Percentiles rank a stretch among this genome's conserved stretches.
phyloP scores from a whole-genome alignment of 2,113 vertebrate genomes.

The Spermophilus dauricus region DNA sequence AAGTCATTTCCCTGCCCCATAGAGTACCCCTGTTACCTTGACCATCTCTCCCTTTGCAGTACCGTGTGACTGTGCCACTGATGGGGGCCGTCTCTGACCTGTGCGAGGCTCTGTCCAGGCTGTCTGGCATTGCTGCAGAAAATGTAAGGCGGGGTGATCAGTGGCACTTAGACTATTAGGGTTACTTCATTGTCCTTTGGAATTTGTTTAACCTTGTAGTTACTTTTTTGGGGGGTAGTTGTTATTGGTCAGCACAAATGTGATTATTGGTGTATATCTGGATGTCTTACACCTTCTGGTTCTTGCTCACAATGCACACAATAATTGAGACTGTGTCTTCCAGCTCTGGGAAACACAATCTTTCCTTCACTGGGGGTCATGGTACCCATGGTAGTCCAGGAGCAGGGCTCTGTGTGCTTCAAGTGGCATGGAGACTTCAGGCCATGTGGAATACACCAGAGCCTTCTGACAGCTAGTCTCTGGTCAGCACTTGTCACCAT shows the following conservation, averaged over 20 bases:
- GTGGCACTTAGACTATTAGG: not conserved
- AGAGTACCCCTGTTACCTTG: not conserved
- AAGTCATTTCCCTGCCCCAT: not conserved
- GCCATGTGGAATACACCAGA: not conserved
- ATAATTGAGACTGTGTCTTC: not conserved
- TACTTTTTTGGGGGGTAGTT: not conserved
- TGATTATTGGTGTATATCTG: not conserved
- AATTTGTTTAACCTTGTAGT: not conserved
- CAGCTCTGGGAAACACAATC: not conserved
- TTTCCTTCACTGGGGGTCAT: not conserved
- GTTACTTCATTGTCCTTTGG: not conserved
- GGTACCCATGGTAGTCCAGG: not conserved
- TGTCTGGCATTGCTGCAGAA: constrained; percentile 94
- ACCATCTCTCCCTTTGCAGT: constrained; percentile 86
- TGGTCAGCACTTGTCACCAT: not conserved
- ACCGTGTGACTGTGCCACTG: constrained; percentile 95
- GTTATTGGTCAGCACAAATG: not conserved
- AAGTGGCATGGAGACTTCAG: not conserved
- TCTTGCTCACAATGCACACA: not conserved
- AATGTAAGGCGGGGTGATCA: constrained; percentile 89
- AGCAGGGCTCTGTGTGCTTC: not conserved
- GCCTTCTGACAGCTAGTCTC: not conserved
- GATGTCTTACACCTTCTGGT: not conserved
- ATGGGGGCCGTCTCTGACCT: constrained; percentile 95
- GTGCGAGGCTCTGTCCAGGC: constrained; percentile 93